Conservation (phyloP, 2,888 invertebrate species). For the Himalopsyche kuldschensis region DNA sequence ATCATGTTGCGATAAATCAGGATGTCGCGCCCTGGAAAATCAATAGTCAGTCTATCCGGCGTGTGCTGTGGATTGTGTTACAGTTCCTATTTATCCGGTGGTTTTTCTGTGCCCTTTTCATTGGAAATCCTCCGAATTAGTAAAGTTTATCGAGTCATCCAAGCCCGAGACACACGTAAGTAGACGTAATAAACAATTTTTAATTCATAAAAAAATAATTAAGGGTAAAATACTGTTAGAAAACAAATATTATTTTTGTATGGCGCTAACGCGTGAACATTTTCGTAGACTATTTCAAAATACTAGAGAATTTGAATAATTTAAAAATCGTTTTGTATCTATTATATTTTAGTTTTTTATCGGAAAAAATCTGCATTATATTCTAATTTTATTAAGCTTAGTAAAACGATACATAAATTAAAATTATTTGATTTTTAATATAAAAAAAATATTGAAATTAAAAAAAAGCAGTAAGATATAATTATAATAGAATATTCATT, state of each 20-base stretch:
- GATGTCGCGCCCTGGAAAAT: constrained; percentile 34
- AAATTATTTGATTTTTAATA: too few species aligned
- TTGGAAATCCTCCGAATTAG: neutral
- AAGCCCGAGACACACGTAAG: neutral
- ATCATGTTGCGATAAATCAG: constrained; percentile 18
- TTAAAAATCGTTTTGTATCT: too few species aligned
- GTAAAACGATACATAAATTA: too few species aligned
- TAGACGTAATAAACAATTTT: neutral
- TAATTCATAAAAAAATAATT: neutral
- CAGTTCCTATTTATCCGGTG: constrained; percentile 1
- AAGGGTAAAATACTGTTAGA: neutral
- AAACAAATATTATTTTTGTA: neutral
- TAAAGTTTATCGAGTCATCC: neutral
- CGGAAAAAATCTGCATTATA: too few species aligned
- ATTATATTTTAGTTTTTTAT: too few species aligned
- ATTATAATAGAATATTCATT: too few species aligned
- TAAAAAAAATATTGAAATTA: too few species aligned
- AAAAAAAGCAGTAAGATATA: too few species aligned
- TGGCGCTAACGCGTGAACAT: neutral
- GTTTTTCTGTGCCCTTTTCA: constrained; percentile 3
- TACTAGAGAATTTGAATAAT: neutral
- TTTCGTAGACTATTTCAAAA: neutral
- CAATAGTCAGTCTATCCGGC: constrained; percentile 31
- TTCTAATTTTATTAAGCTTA: too few species aligned
- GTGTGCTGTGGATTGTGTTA: constrained; percentile 16